These are phyloP conservation scores for Myrmecophaga tridactyla DNA, from an alignment of 2,113 vertebrate species.

Conservation along the genomic window DNA sequence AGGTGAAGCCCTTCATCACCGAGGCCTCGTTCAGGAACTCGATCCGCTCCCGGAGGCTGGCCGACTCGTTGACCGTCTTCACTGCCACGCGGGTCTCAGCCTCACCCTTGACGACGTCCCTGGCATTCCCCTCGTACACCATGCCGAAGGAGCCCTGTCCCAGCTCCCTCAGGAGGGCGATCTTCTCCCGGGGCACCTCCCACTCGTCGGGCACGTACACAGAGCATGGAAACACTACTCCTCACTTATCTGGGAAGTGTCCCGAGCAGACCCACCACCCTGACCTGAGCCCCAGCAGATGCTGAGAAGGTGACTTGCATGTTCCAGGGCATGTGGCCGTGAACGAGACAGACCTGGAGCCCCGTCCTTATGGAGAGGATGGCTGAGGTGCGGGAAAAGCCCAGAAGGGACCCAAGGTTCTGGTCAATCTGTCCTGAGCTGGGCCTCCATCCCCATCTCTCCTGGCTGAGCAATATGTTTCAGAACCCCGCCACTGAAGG, in stretches of 20 bases:
- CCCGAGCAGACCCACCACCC: rapidly evolving
- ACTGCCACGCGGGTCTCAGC: constrained; percentile 92
- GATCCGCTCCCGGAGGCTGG: constrained; percentile 95
- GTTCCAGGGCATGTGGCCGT: not conserved
- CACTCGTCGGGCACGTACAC: constrained; percentile 97
- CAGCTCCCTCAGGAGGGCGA: constrained; percentile 91
- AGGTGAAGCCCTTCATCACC: constrained; percentile 98
- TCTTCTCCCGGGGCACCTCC: constrained; percentile 97
- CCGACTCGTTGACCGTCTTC: constrained; percentile 96
- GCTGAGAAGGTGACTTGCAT: not conserved
- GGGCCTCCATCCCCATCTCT: not conserved
- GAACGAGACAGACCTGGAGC: not conserved
- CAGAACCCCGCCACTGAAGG: not conserved
- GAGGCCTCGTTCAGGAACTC: constrained; percentile 99
- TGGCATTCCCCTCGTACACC: constrained; percentile 97
- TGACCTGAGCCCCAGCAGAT: rapidly evolving
- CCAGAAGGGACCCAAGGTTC: not conserved
- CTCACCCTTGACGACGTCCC: constrained; percentile 95
- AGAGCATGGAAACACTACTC: constrained; percentile 76
- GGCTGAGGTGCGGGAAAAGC: not conserved
- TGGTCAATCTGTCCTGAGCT: rapidly evolving
- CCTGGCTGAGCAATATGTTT: not conserved
- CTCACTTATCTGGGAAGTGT: constrained; percentile 47
- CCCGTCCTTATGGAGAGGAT: not conserved
- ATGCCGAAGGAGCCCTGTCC: constrained; percentile 98